A percentile compares a stretch with the other conserved stretches of the same genome.
Conservation (phyloP, 2,888 invertebrate genomes). For the Pasiphila rectangulata region DNA sequence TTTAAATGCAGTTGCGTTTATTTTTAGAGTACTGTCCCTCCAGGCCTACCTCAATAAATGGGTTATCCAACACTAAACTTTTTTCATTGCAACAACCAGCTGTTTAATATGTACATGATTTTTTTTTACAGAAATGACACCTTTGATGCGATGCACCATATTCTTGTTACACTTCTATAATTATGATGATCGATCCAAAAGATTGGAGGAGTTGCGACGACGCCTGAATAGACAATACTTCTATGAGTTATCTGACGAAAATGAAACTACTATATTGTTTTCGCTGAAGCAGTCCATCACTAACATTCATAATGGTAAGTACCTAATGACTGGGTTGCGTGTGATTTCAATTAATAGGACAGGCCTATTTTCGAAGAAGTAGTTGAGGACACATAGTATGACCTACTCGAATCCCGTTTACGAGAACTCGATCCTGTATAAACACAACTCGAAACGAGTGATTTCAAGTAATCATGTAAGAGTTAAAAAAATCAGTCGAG, state of each 20-base stretch:
- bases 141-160: constrained; percentile 63
- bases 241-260: constrained; percentile 63
- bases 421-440: too few relatives aligned
- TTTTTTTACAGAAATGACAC: constrained; percentile 59
- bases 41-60: too few relatives aligned
- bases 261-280: constrained; percentile 63
- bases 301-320: constrained; percentile 57
- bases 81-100: not conserved
- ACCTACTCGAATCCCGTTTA: too few relatives aligned
- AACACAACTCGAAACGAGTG: too few relatives aligned
- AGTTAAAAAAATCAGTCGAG: too few relatives aligned
- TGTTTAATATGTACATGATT: not conserved
- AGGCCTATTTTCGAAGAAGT: too few relatives aligned
- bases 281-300: constrained; percentile 53
- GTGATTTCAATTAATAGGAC: too few relatives aligned
- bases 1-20: too few relatives aligned
- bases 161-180: constrained; percentile 70
- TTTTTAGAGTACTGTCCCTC: too few relatives aligned
- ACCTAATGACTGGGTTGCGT: not conserved
- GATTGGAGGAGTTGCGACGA: constrained; percentile 56
- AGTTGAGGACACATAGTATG: too few relatives aligned
- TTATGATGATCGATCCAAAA: constrained; percentile 58
- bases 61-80: too few relatives aligned
- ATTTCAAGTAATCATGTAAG: too few relatives aligned
- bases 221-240: constrained; percentile 57